Evolutionary conservation across 2,113 vertebrate genomes (phyloP).

Genomic region (Cyprinodon tularosa): DNA sequence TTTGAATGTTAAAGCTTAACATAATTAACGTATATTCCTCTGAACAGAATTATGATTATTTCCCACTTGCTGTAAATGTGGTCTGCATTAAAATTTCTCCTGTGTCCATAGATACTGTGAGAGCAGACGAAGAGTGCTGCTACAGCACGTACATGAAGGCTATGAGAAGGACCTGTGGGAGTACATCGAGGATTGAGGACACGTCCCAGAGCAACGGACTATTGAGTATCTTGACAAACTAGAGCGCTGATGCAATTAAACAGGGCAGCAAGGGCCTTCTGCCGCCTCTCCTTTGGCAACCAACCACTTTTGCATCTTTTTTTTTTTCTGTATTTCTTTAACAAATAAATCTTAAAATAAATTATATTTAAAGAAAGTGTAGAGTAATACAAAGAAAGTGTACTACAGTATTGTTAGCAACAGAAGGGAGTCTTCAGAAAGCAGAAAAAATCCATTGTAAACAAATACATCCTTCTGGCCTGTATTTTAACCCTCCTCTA

Average conservation of each 20-base stretch:
- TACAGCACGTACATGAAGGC: constrained; percentile 99
- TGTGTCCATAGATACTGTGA: constrained; percentile 93
- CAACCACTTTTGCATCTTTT: constrained; percentile 83
- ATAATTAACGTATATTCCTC: neutral
- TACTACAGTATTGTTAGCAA: constrained; percentile 98
- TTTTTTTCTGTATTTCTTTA: constrained; percentile 84
- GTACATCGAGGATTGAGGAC: constrained; percentile 98
- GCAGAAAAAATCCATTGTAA: constrained; percentile 70
- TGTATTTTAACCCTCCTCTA: constrained; percentile 90
- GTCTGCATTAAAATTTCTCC: neutral
- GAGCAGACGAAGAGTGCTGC: constrained; percentile 97
- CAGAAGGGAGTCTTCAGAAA: constrained; percentile 87
- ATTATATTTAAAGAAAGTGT: constrained; percentile 99
- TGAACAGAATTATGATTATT: neutral
- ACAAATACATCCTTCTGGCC: constrained; percentile 83
- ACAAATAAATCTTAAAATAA: constrained; percentile 90
- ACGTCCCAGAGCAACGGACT: constrained; percentile 87
- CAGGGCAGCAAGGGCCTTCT: constrained; percentile 79
- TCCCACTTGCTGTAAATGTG: neutral
- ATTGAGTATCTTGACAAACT: constrained; percentile 88
- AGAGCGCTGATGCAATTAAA: constrained; percentile 93
- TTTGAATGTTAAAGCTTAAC: neutral
- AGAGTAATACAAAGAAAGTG: constrained; percentile 89
- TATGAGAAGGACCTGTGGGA: constrained; percentile 99
- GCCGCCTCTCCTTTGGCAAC: constrained; percentile 85